Base-by-base conservation (phyloP, 2,113 vertebrate species). In the Limnothrissa miodon region DNA sequence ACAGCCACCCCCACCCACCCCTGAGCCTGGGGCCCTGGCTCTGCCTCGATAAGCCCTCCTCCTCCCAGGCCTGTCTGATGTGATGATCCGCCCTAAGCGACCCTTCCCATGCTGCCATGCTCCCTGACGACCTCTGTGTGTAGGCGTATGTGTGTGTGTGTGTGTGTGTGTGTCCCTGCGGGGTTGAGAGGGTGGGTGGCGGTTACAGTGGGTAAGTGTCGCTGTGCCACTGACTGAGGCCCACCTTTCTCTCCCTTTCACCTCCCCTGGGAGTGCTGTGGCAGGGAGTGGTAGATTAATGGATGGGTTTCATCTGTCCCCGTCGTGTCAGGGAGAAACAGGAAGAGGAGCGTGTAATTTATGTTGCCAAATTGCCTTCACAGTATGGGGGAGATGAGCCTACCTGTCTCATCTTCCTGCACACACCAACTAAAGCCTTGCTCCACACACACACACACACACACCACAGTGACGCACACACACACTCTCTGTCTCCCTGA, bases 241-340 rank as follows among this genome's bases (percentile, higher is more conserved):
- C 46, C 53, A 56, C 53, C 53, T 19, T 56, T 56, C 53, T 56
- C 21, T 21, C 29, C 29, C 62, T 19, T 29, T 29, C 59, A 1
- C 46, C 46, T 80, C 87, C 83, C 56, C 66, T 79, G 86, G 87
- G 87, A 89, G 90, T 82, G 45, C 83, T 81, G 86, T 90, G 92
- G 91, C 89, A 91, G 91, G 87, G 90, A 92, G 87, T 82, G 85
- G 89, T 86, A 83, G 89, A 87, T 90, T 92, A 94, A 94, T 92
- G 85, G 92, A 92, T 90, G 86, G 84, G 86, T 89, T 91, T 87
- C 85, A 89, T 88, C 86, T 78, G 85, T 88, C 90, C 83, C 59
- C 11, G 82, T 82, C 83, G 70, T 88, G 91, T 88, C 89, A 85
- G 84, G 25, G 88, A 78, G 79, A 85, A 88, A 88, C 86, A 84